phyloP scores from a whole-genome alignment of 2,797 vertebrate genomes.

The Argya squamiceps region DNA sequence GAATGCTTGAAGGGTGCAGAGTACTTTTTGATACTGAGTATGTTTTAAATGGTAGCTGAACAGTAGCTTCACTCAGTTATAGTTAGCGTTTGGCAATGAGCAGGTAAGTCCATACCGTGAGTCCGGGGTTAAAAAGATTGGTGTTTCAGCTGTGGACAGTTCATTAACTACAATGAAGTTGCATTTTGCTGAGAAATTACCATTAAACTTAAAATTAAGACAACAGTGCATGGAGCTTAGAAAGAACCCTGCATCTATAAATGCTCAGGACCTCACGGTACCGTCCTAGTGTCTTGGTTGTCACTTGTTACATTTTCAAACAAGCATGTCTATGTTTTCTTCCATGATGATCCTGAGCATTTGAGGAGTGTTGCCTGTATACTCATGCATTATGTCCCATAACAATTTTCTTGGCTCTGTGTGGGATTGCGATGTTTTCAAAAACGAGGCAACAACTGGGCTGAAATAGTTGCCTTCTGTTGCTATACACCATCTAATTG shows the following conservation, averaged over 20 bases:
- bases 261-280: not conserved
- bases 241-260: not conserved
- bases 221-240: not conserved
- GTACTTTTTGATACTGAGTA: not conserved
- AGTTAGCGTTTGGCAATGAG: not conserved
- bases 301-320: not conserved
- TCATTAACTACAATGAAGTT: not conserved
- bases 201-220: not conserved
- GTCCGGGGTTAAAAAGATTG: not conserved
- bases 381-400: not conserved
- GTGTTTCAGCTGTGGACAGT: not conserved
- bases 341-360: not conserved
- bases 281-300: not conserved
- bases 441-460: not conserved
- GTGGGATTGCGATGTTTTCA: no score
- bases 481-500: not conserved
- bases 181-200: not conserved
- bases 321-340: not conserved
- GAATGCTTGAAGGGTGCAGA: not conserved
- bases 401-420: not conserved
- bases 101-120: fast-evolving
- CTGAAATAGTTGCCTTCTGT: not conserved
- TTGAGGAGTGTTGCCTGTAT: not conserved
- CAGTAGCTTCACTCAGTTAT: not conserved
- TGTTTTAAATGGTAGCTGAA: not conserved